These are phyloP conservation scores for Scaptomyza polygonia DNA, from an alignment of 2,888 invertebrate species.

Conservation along the genomic window DNA sequence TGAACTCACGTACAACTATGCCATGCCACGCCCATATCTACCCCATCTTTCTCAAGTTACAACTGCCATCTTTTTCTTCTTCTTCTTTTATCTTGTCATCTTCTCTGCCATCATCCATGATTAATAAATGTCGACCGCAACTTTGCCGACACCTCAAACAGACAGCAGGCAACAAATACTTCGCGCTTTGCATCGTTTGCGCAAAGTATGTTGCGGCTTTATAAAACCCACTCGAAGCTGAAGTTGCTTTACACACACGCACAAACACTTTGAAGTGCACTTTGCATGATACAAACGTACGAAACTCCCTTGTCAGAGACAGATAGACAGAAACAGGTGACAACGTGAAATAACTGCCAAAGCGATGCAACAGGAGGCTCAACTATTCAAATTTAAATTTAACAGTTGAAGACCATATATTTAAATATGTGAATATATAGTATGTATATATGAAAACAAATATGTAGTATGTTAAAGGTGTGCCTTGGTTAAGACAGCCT, in stretches of 20 bases:
- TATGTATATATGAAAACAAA: neutral
- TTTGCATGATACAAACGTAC: slow-evolving; percentile 54
- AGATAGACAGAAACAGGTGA: slow-evolving; percentile 70
- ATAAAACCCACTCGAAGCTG: slow-evolving; percentile 6
- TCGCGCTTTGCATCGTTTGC: slow-evolving; percentile 23
- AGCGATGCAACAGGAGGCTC: slow-evolving; percentile 18
- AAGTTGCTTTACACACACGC: slow-evolving; percentile 15
- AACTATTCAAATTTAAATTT: slow-evolving; percentile 46
- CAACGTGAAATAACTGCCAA: slow-evolving; percentile 58
- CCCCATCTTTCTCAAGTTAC: slow-evolving; percentile 25
- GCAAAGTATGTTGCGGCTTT: slow-evolving; percentile 60
- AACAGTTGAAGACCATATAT: slow-evolving; percentile 25
- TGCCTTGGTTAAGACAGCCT: slow-evolving; percentile 22
- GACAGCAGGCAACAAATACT: slow-evolving; percentile 20
- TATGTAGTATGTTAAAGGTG: slow-evolving; percentile 2
- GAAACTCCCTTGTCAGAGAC: slow-evolving; percentile 64
- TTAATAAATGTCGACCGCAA: slow-evolving; percentile 76
- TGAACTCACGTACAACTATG: slow-evolving; percentile 50
- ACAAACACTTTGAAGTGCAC: slow-evolving; percentile 37
- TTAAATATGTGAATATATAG: neutral
- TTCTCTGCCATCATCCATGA: slow-evolving; percentile 51
- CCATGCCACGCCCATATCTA: slow-evolving; percentile 1
- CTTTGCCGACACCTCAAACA: slow-evolving; percentile 71
- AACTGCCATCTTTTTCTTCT: slow-evolving; percentile 1
- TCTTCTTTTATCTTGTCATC: neutral